phyloP scores from a whole-genome alignment of 2,797 vertebrate species.

The Macropodus opercularis region DNA sequence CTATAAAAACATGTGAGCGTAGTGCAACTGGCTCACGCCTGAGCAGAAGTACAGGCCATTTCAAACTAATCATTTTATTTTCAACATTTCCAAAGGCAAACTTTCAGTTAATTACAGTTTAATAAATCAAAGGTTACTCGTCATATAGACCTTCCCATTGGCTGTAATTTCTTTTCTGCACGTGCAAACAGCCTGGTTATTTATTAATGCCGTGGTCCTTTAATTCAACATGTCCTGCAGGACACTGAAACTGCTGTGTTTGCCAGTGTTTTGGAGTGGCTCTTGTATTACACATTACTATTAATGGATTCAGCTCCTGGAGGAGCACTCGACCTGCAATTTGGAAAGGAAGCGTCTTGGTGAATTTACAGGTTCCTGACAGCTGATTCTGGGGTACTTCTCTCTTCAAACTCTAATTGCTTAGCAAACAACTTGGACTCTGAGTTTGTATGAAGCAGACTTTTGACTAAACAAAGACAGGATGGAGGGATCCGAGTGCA shows the following conservation, averaged over 20 bases:
- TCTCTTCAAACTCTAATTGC: background rate
- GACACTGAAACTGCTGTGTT: slow-evolving; percentile 28
- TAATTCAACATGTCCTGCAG: slow-evolving; percentile 26
- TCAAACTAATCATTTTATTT: slow-evolving; percentile 21
- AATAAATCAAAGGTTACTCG: slow-evolving; percentile 42
- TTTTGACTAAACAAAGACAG: background rate
- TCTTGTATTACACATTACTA: slow-evolving; percentile 43
- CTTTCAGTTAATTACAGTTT: slow-evolving; percentile 52
- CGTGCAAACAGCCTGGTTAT: slow-evolving; percentile 33
- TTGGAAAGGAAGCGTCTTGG: slow-evolving; percentile 29
- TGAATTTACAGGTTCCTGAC: slow-evolving; percentile 4
- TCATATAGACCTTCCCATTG: slow-evolving; percentile 51
- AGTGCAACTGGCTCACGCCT: slow-evolving; percentile 5
- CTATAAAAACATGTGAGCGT: slow-evolving; percentile 6
- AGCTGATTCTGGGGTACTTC: background rate
- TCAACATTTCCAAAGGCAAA: slow-evolving; percentile 32
- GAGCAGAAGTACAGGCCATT: slow-evolving; percentile 2
- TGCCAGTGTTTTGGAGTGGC: slow-evolving; percentile 13
- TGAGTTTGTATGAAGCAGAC: background rate
- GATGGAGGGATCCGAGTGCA: slow-evolving; percentile 9
- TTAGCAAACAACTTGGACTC: slow-evolving; percentile 12
- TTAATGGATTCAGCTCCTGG: slow-evolving; percentile 52
- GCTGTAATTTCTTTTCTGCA: slow-evolving; percentile 39
- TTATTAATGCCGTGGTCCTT: slow-evolving; percentile 18
- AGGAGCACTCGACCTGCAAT: slow-evolving; percentile 45